phyloP scores from a whole-genome alignment of 2,113 vertebrate species.

The Ptychochromis oligacanthus region DNA sequence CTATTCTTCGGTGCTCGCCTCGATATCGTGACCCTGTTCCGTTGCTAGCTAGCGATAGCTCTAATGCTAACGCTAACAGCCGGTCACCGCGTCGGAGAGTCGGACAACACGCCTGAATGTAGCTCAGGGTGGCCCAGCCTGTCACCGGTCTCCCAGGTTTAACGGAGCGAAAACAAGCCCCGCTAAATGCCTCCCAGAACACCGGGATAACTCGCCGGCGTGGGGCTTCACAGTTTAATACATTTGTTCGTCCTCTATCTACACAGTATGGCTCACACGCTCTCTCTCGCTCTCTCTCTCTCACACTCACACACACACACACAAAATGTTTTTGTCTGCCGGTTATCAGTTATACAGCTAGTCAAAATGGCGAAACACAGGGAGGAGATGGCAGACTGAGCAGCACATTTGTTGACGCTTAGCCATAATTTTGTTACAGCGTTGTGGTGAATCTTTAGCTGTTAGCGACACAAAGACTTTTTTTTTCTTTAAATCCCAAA shows the following conservation, averaged over 20 bases:
- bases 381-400: slow-evolving; percentile 74
- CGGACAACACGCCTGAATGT: slow-evolving; percentile 10
- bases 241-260: background rate
- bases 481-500: too few relatives aligned
- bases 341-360: slow-evolving; percentile 30
- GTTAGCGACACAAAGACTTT: background rate
- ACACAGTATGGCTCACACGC: slow-evolving; percentile 11
- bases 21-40: background rate
- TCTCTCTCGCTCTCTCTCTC: too few relatives aligned
- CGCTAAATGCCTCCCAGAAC: background rate
- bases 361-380: slow-evolving; percentile 82
- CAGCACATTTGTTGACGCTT: slow-evolving; percentile 55
- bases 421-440: background rate
- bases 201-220: background rate
- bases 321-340: slow-evolving; percentile 46
- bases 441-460: background rate
- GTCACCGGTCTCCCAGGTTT: background rate
- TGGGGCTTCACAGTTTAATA: background rate
- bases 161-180: background rate
- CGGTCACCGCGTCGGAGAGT: slow-evolving; percentile 53
- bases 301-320: too few relatives aligned
- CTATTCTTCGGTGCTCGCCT: background rate
- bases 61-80: slow-evolving; percentile 28
- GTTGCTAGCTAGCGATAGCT: background rate
- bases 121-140: slow-evolving; percentile 28